Percentiles rank a stretch among this genome's conserved stretches.
Evolutionary conservation across 1,140 invertebrate genomes (phyloP).

Genomic region (Zaprionus gabonicus): DNA sequence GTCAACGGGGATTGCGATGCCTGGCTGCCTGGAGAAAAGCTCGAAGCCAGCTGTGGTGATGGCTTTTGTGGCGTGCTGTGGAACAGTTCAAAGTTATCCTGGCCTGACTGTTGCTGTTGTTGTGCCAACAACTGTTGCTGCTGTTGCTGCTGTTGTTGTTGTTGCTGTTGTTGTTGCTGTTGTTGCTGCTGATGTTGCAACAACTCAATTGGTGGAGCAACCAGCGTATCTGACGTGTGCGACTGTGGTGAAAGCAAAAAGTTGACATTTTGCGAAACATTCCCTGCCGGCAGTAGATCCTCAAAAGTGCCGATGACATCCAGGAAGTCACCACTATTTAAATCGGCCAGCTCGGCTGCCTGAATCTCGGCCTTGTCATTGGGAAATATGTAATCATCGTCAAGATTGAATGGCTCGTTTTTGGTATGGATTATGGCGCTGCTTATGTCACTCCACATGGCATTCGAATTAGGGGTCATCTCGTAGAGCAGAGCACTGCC

Average conservation of each 20-base stretch:
- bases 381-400: conserved; percentile 95
- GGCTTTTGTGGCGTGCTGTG: conserved; percentile 84
- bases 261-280: conserved; percentile 82
- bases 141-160: conserved; percentile 61
- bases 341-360: conserved; percentile 93
- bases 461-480: conserved; percentile 74
- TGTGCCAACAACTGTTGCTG: conserved; percentile 60
- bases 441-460: conserved; percentile 84
- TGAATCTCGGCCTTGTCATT: conserved; percentile 94
- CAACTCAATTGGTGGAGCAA: conserved; percentile 76
- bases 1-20: conserved; percentile 77
- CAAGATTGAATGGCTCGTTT: conserved; percentile 89
- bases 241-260: conserved; percentile 81
- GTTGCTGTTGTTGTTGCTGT: conserved; percentile 60
- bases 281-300: conserved; percentile 88
- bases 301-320: conserved; percentile 93
- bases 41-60: conserved; percentile 60
- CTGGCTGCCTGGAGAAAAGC: conserved; percentile 85
- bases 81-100: conserved; percentile 84
- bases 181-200: conserved; percentile 83
- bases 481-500: conserved; percentile 65
- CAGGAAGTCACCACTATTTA: conserved; percentile 92
- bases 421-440: conserved; percentile 85
- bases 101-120: conserved; percentile 57
- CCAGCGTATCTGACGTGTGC: conserved; percentile 74